Percentiles rank a stretch among this genome's conserved stretches.
Evolutionary conservation across 2,888 invertebrate genomes (phyloP).

Genomic region (Oxyteleia sp.): DNA sequence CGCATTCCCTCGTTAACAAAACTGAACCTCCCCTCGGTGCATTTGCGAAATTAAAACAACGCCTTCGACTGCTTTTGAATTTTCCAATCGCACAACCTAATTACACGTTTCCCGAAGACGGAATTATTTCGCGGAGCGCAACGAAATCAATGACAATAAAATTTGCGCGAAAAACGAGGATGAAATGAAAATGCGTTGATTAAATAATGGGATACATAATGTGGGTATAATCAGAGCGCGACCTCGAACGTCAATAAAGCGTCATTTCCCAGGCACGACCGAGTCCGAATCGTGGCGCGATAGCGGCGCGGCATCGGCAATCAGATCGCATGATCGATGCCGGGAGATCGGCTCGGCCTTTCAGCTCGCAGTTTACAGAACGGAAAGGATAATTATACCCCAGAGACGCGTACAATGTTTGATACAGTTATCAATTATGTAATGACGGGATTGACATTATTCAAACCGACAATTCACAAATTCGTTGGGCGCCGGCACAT

Average conservation of each 20-base stretch:
- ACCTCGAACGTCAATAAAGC: conserved; percentile 66
- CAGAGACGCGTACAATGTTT: conserved; percentile 60
- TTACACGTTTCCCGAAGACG: not conserved
- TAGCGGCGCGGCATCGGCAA: conserved; percentile 38
- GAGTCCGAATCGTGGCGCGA: conserved; percentile 36
- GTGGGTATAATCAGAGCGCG: conserved; percentile 64
- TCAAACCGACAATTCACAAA: conserved; percentile 53
- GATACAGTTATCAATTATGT: conserved; percentile 71
- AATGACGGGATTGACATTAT: conserved; percentile 64
- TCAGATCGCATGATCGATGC: conserved; percentile 49
- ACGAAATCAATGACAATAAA: conserved; percentile 12
- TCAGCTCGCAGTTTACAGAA: conserved; percentile 17
- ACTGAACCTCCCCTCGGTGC: too few relatives aligned
- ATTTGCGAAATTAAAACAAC: not conserved
- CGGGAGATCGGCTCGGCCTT: conserved; percentile 14
- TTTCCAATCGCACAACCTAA: not conserved
- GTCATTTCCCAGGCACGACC: conserved; percentile 68
- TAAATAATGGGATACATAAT: conserved; percentile 58
- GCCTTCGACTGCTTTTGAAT: not conserved
- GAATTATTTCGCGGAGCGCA: not conserved
- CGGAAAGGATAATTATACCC: conserved; percentile 61
- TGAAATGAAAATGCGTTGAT: conserved; percentile 56
- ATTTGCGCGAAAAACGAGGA: conserved; percentile 43
- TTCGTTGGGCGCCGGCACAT: conserved; percentile 18
- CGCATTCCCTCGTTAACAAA: too few relatives aligned